Evolutionary conservation across 2,888 invertebrate species (phyloP).

Genomic region (Copidosoma aretas): DNA sequence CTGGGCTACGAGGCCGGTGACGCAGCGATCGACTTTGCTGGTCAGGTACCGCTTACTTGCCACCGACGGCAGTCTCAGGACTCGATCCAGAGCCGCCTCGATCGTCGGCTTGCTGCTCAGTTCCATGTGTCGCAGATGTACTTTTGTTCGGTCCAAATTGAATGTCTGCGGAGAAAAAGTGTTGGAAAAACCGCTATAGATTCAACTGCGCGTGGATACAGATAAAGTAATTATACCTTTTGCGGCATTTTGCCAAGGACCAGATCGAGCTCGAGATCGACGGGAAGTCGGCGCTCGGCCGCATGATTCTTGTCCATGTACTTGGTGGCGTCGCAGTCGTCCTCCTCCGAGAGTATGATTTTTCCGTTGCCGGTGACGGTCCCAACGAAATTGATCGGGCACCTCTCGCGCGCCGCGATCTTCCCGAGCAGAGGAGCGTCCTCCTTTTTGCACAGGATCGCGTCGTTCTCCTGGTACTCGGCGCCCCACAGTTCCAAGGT

Average conservation of each 20-base stretch:
- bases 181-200: background rate
- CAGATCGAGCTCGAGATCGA: slow-evolving; percentile 86
- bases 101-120: slow-evolving; percentile 70
- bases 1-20: slow-evolving; percentile 93
- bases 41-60: slow-evolving; percentile 95
- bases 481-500: slow-evolving; percentile 97
- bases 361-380: slow-evolving; percentile 86
- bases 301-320: slow-evolving; percentile 58
- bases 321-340: slow-evolving; percentile 64
- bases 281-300: slow-evolving; percentile 71
- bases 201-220: background rate
- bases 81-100: slow-evolving; percentile 75
- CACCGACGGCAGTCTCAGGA: slow-evolving; percentile 87
- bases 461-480: slow-evolving; percentile 96
- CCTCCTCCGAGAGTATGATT: slow-evolving; percentile 73
- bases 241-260: slow-evolving; percentile 88
- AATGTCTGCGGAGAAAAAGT: slow-evolving; percentile 64
- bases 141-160: slow-evolving; percentile 66
- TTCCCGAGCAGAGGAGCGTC: slow-evolving; percentile 70
- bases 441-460: slow-evolving; percentile 78
- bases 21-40: slow-evolving; percentile 94
- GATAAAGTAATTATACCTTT: slow-evolving; percentile 65
- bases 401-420: slow-evolving; percentile 87
- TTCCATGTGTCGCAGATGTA: slow-evolving; percentile 64
- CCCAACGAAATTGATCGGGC: slow-evolving; percentile 92